Evolutionary conservation across 1,140 invertebrate genomes (phyloP).

Genomic region (Drosophila willistoni): DNA sequence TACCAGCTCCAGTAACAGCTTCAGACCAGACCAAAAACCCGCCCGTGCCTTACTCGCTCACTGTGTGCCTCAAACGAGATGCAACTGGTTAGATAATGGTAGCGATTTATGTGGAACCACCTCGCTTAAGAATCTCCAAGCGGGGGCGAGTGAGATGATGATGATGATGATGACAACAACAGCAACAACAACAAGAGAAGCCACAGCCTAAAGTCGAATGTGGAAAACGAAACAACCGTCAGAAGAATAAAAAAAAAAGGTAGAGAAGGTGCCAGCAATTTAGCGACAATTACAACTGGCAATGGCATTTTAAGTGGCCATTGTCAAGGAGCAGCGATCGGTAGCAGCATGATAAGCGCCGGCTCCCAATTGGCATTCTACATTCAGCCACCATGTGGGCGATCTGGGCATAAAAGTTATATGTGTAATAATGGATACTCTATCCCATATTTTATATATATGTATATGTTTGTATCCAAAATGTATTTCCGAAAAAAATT

Average conservation of each 20-base stretch:
- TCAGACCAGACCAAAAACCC: constrained; percentile 14
- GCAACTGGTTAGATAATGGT: constrained; percentile 68
- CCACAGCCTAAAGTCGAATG: constrained; percentile 26
- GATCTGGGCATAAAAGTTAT: constrained; percentile 20
- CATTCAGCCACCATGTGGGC: constrained; percentile 52
- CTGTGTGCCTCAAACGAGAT: constrained; percentile 39
- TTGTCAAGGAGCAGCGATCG: constrained; percentile 70
- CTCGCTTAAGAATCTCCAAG: constrained; percentile 10
- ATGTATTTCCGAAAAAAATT: constrained; percentile 2
- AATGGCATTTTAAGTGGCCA: constrained; percentile 81
- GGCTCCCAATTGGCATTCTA: constrained; percentile 29
- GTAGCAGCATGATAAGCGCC: constrained; percentile 53
- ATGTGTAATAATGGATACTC: constrained; percentile 1
- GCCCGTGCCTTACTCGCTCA: constrained; percentile 49
- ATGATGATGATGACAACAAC: constrained; percentile 39
- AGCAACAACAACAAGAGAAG: constrained; percentile 52
- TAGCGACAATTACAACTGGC: constrained; percentile 75
- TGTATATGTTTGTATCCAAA: not conserved
- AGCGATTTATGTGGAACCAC: constrained; percentile 75
- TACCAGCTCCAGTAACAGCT: constrained; percentile 5
- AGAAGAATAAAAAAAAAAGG: not conserved
- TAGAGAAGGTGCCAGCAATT: constrained; percentile 63
- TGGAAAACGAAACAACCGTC: too few relatives aligned
- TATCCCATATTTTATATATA: not conserved
- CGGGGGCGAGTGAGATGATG: not conserved